Percentiles rank a stretch among this genome's conserved stretches.
phyloP scores from a whole-genome alignment of 1,140 invertebrate genomes.

The Ooceraea biroi region DNA sequence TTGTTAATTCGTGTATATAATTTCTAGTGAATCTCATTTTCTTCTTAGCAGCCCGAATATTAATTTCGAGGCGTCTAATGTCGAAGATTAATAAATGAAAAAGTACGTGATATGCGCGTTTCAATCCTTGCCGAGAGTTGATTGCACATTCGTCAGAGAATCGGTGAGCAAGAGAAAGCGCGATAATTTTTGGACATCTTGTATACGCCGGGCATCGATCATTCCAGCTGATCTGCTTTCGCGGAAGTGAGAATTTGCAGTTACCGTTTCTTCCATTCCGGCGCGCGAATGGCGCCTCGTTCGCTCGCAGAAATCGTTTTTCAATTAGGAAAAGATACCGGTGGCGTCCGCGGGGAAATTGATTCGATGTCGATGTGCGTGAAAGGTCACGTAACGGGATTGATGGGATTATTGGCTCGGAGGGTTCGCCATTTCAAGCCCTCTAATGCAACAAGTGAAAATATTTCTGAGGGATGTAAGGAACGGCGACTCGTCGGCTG shows the following conservation, averaged over 20 bases:
- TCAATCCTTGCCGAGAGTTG: background rate
- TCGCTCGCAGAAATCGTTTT: slow-evolving; percentile 46
- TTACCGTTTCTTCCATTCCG: slow-evolving; percentile 14
- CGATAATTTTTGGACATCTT: slow-evolving; percentile 7
- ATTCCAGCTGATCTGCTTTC: slow-evolving; percentile 47
- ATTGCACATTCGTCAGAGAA: background rate
- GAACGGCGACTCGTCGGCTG: background rate
- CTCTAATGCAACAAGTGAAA: slow-evolving; percentile 59
- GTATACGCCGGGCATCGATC: slow-evolving; percentile 42
- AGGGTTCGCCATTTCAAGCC: slow-evolving; percentile 48
- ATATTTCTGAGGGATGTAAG: slow-evolving; percentile 42
- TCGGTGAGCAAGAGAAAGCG: background rate
- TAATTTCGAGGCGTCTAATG: background rate
- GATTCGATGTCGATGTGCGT: slow-evolving; percentile 56
- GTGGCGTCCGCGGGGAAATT: slow-evolving; percentile 40
- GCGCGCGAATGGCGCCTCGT: slow-evolving; percentile 1
- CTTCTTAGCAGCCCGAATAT: background rate
- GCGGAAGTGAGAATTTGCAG: slow-evolving; percentile 47
- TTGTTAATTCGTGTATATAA: background rate
- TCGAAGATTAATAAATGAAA: background rate
- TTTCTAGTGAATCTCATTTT: background rate
- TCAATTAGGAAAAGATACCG: slow-evolving; percentile 57
- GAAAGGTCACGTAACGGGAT: slow-evolving; percentile 58
- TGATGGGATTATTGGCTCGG: slow-evolving; percentile 59
- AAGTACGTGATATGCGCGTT: background rate